These are phyloP conservation scores for Hypercompe scribonia DNA, from an alignment of 2,888 invertebrate species.

Conservation along the genomic window DNA sequence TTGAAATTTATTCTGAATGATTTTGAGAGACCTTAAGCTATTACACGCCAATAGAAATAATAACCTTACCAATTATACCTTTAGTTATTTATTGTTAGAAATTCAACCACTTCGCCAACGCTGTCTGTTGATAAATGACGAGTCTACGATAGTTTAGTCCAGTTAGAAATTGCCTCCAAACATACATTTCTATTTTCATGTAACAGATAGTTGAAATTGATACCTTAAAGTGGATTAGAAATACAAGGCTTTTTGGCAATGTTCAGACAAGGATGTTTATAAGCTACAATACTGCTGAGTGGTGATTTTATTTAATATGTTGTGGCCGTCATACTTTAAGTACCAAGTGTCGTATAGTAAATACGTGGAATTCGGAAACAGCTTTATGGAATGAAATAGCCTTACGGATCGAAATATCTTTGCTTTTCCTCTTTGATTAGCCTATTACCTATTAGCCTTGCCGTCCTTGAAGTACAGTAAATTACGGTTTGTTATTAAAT, in stretches of 20 bases:
- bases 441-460: no score
- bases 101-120: background rate
- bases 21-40: no score
- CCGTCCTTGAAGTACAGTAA: no score
- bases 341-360: background rate
- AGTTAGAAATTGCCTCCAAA: background rate
- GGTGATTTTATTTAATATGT: background rate
- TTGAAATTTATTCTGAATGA: no score
- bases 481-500: no score
- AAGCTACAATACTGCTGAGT: background rate
- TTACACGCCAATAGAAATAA: background rate
- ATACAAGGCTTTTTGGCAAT: background rate
- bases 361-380: background rate
- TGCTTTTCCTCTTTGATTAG: no score
- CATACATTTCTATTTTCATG: background rate
- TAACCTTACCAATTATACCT: background rate
- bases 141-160: background rate
- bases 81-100: background rate
- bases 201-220: background rate
- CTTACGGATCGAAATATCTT: no score
- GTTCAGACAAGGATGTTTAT: background rate
- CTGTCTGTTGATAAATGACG: background rate
- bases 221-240: background rate
- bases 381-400: no score
- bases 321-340: background rate